These are phyloP conservation scores for Hypomecis atomaria DNA, from an alignment of 2,888 invertebrate species.

Conservation along the genomic window DNA sequence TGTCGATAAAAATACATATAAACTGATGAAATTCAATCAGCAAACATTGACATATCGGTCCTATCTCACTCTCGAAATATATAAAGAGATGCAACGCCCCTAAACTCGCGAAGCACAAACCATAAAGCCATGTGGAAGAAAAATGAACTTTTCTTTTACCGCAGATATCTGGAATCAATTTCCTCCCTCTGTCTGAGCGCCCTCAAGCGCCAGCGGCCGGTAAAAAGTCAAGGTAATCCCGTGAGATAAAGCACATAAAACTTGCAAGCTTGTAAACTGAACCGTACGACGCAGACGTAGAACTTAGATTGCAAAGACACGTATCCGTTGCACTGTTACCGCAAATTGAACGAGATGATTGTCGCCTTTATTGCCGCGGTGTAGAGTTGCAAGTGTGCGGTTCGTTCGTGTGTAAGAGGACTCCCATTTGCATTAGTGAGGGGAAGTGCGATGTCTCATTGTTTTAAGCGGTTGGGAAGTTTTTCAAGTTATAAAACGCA, in stretches of 20 bases:
- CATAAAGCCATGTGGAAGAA: conserved; percentile 5
- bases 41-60: background rate
- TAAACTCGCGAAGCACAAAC: conserved; percentile 9
- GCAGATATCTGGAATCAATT: conserved; percentile 43
- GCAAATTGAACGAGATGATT: conserved; percentile 17
- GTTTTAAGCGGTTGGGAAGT: conserved; percentile 38
- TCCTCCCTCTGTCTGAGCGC: conserved; percentile 43
- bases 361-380: conserved; percentile 17
- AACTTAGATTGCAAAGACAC: conserved; percentile 6
- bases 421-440: conserved; percentile 42
- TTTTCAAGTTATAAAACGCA: conserved; percentile 39
- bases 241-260: conserved; percentile 52
- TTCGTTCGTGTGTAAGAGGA: conserved; percentile 22
- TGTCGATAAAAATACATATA: too few species aligned
- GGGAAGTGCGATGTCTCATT: conserved; percentile 41
- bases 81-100: conserved; percentile 7
- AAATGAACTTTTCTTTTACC: conserved; percentile 30
- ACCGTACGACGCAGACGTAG: conserved; percentile 22
- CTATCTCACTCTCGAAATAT: background rate
- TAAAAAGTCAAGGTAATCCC: conserved; percentile 53
- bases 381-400: conserved; percentile 26
- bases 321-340: conserved; percentile 14
- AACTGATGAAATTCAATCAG: background rate
- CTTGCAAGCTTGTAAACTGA: conserved; percentile 24
- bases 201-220: conserved; percentile 40